phyloP scores from a whole-genome alignment of 2,797 vertebrate genomes.

The Phataginus tricuspis region DNA sequence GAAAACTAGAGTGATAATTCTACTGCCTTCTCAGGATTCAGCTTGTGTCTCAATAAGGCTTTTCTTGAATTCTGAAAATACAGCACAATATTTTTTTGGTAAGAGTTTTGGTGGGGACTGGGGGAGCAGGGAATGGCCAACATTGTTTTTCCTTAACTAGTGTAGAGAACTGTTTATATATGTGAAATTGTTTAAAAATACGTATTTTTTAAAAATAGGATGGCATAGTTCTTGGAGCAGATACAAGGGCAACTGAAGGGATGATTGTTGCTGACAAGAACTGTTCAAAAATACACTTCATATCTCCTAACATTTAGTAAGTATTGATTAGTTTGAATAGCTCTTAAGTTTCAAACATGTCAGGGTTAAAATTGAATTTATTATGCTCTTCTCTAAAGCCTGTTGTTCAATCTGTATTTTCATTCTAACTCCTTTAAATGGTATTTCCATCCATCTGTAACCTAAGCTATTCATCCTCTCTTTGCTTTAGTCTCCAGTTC shows the following conservation, averaged over 20 bases:
- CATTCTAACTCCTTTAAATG: not conserved
- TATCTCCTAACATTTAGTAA: conserved; percentile 98
- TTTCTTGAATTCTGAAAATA: conserved; percentile 8
- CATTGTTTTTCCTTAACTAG: not conserved
- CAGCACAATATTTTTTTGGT: not conserved
- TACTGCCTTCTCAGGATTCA: not conserved
- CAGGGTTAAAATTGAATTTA: not conserved
- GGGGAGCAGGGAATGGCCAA: not conserved
- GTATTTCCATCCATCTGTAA: not conserved
- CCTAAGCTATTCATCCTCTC: not conserved
- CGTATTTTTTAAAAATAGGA: conserved; percentile 84
- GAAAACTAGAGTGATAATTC: not conserved
- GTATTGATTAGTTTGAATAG: conserved; percentile 71
- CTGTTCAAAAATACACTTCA: conserved; percentile 99
- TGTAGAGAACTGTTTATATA: not conserved
- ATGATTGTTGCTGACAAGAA: conserved; percentile 99
- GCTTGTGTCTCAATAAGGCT: not conserved
- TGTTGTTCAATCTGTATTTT: conserved; percentile 1
- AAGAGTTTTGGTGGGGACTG: not conserved
- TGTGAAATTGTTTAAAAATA: not conserved
- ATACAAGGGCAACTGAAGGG: conserved; percentile 97
- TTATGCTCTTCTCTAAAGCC: not conserved
- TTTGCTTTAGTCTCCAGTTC: not conserved
- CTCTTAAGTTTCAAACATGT: conserved; percentile 1
- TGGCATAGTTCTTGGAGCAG: conserved; percentile 94